Base-by-base conservation (phyloP, 2,888 invertebrate genomes). In the Lymantria dispar region DNA sequence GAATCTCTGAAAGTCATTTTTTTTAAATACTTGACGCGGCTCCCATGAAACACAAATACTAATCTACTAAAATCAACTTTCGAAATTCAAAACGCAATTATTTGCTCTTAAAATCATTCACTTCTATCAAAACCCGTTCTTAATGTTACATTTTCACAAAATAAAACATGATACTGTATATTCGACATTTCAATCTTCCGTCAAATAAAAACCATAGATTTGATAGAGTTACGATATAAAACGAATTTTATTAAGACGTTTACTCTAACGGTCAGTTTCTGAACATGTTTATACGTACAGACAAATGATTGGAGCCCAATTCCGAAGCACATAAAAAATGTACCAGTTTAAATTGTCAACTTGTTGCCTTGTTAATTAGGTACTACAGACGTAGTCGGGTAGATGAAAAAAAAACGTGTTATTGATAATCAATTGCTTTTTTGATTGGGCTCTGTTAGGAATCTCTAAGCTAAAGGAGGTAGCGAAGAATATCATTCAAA, bases 341-440 rank as follows among this genome's bases (percentile, higher is more conserved):
- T 67, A 54, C 58, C 60, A 64, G 56, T 67, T 67, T 57, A 67
- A 67, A 62, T 64, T 67, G 66, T 67, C 66, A 67, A 64, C 68
- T 56, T 31, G 50, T 41, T 42, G 57, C 43, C 54, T 62, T 54
- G 58, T 67, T 67, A 67, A 67, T 67, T 60, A 33, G 33, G 33
- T 10, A 58, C 56, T 52, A 52, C 45, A 47, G 43, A 45, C 47
- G 30, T 62, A 62, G 64, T 13, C 54, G 22, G 41, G 40, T 62
- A 67, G 60, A 45, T 42, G 11, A 47, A 29, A 51, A 13, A 22
- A 12, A 47, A 47, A 46, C 44, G 36, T 43, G 47, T 41, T 36
- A 30, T 37, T 43, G 13, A 33, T 43, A 43, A 33, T 33, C 33
- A 10, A 43, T 43, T 33, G 43, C 7, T 14, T 40, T 13, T 43